A percentile compares a stretch with the other conserved stretches of the same genome.
phyloP scores from a whole-genome alignment of 2,888 invertebrate species.

The Parnassius mnemosyne region DNA sequence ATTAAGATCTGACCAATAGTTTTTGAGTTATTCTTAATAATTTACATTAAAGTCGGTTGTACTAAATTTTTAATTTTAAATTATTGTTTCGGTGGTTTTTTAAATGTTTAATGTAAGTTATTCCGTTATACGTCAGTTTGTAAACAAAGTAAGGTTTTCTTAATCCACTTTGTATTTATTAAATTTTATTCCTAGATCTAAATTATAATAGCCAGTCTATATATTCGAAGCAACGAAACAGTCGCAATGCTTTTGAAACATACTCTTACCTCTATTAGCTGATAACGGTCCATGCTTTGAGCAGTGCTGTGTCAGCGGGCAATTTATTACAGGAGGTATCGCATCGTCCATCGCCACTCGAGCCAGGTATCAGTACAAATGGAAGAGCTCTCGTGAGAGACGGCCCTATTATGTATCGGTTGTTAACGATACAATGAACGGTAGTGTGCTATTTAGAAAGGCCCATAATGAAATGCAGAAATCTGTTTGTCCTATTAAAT shows the following conservation, averaged over 20 bases:
- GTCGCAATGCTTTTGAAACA: background rate
- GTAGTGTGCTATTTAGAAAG: constrained; percentile 21
- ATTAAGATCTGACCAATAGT: no score
- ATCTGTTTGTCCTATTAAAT: constrained; percentile 14
- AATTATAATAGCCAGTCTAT: no score
- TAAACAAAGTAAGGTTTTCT: no score
- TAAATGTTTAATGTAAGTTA: no score
- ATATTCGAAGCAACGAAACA: background rate
- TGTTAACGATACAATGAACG: constrained; percentile 33
- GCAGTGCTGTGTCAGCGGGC: constrained; percentile 55
- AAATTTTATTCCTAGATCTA: background rate
- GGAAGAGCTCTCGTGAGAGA: constrained; percentile 35
- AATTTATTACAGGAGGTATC: constrained; percentile 69
- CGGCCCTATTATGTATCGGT: constrained; percentile 17
- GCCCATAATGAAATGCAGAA: constrained; percentile 22
- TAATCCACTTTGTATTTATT: no score
- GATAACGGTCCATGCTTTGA: constrained; percentile 62
- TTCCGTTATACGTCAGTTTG: no score
- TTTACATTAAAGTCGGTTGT: no score
- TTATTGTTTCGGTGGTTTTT: no score
- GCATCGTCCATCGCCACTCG: constrained; percentile 45
- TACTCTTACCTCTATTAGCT: constrained; percentile 42
- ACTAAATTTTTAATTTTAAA: no score
- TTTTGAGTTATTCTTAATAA: no score
- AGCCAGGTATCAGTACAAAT: constrained; percentile 45